A percentile compares a stretch with the other conserved stretches of the same genome.
Evolutionary conservation across 2,113 vertebrate species (phyloP).

Genomic region (Corythornis cristatus): DNA sequence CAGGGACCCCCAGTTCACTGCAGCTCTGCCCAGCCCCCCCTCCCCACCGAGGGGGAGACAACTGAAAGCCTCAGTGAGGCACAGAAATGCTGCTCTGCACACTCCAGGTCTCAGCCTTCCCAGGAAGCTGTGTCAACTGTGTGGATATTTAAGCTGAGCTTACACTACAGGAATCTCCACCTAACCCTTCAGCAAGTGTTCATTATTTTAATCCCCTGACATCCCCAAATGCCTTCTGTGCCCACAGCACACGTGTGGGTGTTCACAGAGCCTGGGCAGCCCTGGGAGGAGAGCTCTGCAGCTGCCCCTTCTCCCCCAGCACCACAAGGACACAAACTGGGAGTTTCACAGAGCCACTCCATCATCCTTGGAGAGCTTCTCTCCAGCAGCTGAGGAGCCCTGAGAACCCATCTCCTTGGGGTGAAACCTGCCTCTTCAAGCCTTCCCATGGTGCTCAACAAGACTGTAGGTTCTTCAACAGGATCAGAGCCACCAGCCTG

Average conservation of each 20-base stretch:
- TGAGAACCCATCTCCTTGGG: background rate
- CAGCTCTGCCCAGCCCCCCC: background rate
- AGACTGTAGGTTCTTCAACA: background rate
- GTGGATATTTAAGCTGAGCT: background rate
- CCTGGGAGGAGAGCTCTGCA: rapidly evolving
- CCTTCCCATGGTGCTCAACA: background rate
- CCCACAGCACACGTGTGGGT: background rate
- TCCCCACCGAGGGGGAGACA: background rate
- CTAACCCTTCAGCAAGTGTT: background rate
- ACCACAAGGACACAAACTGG: background rate
- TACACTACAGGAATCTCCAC: background rate
- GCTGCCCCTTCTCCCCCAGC: background rate
- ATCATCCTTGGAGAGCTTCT: background rate
- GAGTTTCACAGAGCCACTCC: background rate
- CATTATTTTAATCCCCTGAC: background rate
- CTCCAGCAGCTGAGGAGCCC: background rate
- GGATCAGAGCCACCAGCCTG: background rate
- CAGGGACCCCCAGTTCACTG: background rate
- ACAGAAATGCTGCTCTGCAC: background rate
- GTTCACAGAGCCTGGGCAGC: background rate
- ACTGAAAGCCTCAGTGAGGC: background rate
- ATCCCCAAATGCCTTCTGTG: background rate
- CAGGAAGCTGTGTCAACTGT: background rate
- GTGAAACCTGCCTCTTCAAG: background rate
- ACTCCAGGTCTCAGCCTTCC: background rate